A percentile compares a stretch with the other conserved stretches of the same genome.
These are phyloP conservation scores for Ceyx melanurus DNA, from an alignment of 2,113 vertebrate species.

Conservation along the genomic window DNA sequence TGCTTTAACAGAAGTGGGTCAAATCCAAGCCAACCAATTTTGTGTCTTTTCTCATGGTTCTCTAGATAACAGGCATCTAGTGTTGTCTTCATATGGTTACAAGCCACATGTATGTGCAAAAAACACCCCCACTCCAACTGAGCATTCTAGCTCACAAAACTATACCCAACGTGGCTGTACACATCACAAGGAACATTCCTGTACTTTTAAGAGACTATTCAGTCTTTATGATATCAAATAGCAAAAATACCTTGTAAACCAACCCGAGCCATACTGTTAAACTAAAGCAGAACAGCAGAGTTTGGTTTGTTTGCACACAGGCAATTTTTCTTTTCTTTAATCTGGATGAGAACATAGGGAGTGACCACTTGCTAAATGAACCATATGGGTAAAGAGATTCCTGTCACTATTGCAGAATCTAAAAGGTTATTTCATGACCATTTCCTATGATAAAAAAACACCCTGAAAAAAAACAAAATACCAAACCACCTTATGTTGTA, in stretches of 20 bases:
- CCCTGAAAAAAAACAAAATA: background rate
- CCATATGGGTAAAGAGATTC: background rate
- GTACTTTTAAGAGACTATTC: background rate
- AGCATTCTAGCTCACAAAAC: background rate
- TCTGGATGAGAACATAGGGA: background rate
- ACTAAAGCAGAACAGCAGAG: background rate
- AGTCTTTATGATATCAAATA: background rate
- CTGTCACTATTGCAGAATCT: background rate
- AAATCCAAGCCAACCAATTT: background rate
- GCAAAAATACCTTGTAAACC: background rate
- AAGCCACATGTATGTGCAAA: background rate
- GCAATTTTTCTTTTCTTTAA: background rate
- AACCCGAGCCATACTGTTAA: background rate
- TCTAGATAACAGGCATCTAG: background rate
- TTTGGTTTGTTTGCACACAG: background rate
- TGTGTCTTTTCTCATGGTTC: background rate
- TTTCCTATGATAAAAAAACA: background rate
- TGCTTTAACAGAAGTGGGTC: background rate
- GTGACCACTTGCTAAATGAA: background rate
- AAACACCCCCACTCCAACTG: background rate
- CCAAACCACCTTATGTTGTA: background rate
- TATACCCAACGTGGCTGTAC: background rate
- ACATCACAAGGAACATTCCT: background rate
- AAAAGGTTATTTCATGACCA: background rate
- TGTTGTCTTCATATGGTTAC: background rate